These are phyloP conservation scores for Nephrotoma guestfalica DNA, from an alignment of 2,888 invertebrate species.

Conservation along the genomic window DNA sequence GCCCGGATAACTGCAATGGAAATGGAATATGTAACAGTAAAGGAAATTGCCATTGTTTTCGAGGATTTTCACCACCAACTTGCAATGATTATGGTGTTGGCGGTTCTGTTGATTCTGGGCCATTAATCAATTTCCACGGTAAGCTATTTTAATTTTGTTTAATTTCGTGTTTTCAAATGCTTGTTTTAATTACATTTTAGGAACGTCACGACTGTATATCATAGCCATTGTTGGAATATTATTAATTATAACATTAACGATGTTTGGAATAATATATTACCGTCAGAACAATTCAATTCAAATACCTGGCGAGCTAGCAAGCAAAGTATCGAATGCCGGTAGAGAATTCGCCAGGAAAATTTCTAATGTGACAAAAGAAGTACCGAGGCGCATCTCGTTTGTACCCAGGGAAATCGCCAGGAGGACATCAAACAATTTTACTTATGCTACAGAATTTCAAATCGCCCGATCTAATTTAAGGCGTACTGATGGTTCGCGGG, in stretches of 20 bases:
- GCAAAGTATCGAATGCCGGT: conserved; percentile 23
- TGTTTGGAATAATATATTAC: conserved; percentile 60
- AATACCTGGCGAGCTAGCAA: conserved; percentile 23
- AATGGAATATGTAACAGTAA: conserved; percentile 75
- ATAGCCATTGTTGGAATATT: conserved; percentile 78
- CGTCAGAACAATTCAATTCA: conserved; percentile 43
- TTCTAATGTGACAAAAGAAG: not conserved
- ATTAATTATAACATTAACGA: conserved; percentile 50
- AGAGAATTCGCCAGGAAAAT: not conserved
- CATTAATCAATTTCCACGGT: conserved; percentile 75
- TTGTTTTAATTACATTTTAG: conserved; percentile 34
- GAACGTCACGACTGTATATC: conserved; percentile 67
- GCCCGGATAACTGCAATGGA: conserved; percentile 67
- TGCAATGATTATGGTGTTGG: conserved; percentile 80
- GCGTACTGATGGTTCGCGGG: conserved; percentile 41
- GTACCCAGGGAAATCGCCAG: not conserved
- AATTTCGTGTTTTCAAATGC: conserved; percentile 9
- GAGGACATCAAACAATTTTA: conserved; percentile 23
- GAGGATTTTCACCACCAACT: conserved; percentile 75
- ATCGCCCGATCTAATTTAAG: conserved; percentile 38
- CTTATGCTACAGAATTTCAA: conserved; percentile 22
- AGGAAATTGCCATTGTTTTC: conserved; percentile 89
- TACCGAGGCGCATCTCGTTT: not conserved
- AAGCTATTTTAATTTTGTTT: conserved; percentile 19
- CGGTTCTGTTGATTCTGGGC: conserved; percentile 82